These are phyloP conservation scores for Lonchura striata DNA, from an alignment of 2,113 vertebrate species.

Conservation along the genomic window DNA sequence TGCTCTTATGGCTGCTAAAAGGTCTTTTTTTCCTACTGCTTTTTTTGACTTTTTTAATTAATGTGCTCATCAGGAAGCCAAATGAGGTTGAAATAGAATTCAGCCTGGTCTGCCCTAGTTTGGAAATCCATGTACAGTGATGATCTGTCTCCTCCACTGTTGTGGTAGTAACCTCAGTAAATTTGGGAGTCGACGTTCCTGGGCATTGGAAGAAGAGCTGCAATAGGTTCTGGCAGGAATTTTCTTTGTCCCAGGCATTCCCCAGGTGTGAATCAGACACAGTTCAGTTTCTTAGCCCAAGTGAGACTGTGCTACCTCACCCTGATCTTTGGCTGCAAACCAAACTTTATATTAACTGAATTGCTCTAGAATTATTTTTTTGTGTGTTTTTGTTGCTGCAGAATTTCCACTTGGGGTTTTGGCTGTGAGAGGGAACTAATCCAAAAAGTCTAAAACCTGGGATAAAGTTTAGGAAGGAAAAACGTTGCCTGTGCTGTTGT, in stretches of 20 bases:
- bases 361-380: not conserved
- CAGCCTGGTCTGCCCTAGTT: not conserved
- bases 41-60: not conserved
- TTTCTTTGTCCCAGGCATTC: not conserved
- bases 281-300: not conserved
- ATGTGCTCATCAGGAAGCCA: not conserved
- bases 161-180: not conserved
- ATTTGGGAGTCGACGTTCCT: not conserved
- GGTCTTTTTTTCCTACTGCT: not conserved
- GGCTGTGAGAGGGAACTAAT: not conserved
- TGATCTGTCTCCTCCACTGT: not conserved
- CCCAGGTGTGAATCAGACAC: not conserved
- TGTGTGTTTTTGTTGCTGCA: not conserved
- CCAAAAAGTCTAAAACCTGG: not conserved
- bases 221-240: not conserved
- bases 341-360: not conserved
- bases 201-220: not conserved
- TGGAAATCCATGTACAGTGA: not conserved
- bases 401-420: not conserved
- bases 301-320: not conserved
- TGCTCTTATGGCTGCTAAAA: not conserved
- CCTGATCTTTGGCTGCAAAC: not conserved
- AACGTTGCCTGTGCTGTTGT: not conserved
- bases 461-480: not conserved
- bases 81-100: not conserved